Conservation (phyloP, 2,113 vertebrate genomes). For the Melanerpes aurifrons region DNA sequence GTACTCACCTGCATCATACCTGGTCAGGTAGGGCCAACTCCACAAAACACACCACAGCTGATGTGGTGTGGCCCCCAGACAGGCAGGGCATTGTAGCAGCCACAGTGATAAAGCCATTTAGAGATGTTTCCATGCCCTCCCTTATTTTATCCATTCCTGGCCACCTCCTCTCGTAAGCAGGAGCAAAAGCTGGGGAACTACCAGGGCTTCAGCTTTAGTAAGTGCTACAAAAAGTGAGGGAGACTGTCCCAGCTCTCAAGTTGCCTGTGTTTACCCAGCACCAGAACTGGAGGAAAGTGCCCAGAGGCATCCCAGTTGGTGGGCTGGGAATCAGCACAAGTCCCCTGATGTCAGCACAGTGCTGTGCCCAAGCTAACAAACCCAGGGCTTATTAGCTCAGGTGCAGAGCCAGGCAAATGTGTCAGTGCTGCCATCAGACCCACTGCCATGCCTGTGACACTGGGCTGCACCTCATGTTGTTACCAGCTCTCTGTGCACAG, state of each 20-base stretch:
- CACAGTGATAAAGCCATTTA: neutral
- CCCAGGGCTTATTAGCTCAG: neutral
- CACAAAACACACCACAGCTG: rapidly evolving
- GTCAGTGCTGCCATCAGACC: neutral
- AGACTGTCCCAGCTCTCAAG: neutral
- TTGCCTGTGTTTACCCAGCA: neutral
- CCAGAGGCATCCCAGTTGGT: neutral
- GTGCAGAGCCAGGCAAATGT: neutral
- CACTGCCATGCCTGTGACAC: neutral
- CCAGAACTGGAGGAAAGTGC: neutral
- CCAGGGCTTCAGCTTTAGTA: neutral
- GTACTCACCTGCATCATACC: neutral
- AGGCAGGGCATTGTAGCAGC: neutral
- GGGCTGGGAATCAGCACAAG: neutral
- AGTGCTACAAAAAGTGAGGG: neutral
- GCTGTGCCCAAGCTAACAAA: conserved; percentile 44
- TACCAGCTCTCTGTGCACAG: neutral
- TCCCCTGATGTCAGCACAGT: neutral
- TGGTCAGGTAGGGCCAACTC: neutral
- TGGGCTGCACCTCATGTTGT: rapidly evolving
- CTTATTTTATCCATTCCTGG: neutral
- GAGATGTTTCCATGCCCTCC: neutral
- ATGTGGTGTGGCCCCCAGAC: neutral
- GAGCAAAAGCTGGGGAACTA: neutral
- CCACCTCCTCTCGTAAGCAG: neutral